These are phyloP conservation scores for Willisornis vidua DNA, from an alignment of 2,113 vertebrate genomes.

Conservation along the genomic window DNA sequence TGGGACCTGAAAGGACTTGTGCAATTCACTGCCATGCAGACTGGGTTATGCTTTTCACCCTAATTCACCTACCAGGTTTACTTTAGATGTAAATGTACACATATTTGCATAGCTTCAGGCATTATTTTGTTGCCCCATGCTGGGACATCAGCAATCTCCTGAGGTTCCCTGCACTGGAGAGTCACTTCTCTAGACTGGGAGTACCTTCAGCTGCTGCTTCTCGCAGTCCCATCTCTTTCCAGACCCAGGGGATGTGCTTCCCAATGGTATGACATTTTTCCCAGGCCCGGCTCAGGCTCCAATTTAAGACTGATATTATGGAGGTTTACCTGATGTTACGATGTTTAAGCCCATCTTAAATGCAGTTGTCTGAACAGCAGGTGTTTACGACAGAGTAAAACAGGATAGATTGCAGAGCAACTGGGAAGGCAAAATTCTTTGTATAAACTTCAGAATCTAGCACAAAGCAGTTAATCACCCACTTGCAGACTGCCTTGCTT, in stretches of 20 bases:
- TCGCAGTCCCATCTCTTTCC: not conserved
- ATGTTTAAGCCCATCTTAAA: not conserved
- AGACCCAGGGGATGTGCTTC: not conserved
- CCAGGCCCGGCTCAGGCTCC: not conserved
- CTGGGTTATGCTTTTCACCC: not conserved
- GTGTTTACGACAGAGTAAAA: not conserved
- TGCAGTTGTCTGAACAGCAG: not conserved
- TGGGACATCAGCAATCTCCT: not conserved
- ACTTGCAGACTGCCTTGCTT: not conserved
- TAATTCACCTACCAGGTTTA: not conserved
- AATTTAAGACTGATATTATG: rapidly evolving
- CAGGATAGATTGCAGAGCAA: not conserved
- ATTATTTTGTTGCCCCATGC: rapidly evolving
- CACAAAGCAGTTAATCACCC: not conserved
- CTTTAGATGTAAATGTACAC: not conserved
- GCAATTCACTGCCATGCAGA: rapidly evolving
- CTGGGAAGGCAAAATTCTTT: not conserved
- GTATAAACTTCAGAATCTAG: not conserved
- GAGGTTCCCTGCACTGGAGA: not conserved
- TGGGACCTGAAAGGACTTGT: not conserved
- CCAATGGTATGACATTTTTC: not conserved
- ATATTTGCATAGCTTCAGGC: not conserved
- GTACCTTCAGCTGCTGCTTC: not conserved
- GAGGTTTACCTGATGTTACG: not conserved
- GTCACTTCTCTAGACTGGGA: not conserved